Conservation (phyloP, 2,797 vertebrate species). For the Myotis myotis region DNA sequence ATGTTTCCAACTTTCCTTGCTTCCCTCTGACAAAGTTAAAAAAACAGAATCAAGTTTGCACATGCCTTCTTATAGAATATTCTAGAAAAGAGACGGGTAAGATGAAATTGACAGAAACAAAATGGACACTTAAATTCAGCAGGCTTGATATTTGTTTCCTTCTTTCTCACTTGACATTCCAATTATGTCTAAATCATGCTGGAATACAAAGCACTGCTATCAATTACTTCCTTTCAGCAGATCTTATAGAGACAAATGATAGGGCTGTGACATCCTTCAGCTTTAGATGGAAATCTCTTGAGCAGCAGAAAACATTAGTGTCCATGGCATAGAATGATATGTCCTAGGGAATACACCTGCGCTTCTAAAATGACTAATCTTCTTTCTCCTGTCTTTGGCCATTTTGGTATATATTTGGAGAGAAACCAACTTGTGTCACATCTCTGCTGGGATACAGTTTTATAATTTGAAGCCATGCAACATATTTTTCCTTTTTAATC, state of each 20-base stretch:
- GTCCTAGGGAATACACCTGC: not conserved
- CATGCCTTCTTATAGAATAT: not conserved
- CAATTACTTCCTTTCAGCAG: conserved; percentile 62
- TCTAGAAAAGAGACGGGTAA: conserved; percentile 46
- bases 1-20: conserved; percentile 24
- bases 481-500: not conserved
- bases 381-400: conserved; percentile 37
- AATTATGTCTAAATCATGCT: conserved; percentile 51
- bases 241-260: conserved; percentile 57
- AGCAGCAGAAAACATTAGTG: conserved; percentile 55
- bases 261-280: conserved; percentile 53
- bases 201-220: conserved; percentile 40
- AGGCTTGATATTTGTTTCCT: conserved; percentile 33
- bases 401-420: not conserved
- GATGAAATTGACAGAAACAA: conserved; percentile 51
- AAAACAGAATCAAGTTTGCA: conserved; percentile 35
- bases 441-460: not conserved
- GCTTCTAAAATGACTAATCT: conserved; percentile 42
- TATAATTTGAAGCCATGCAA: conserved; percentile 7
- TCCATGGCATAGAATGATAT: not conserved
- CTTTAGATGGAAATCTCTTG: conserved; percentile 30
- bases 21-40: not conserved
- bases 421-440: not conserved
- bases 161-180: conserved; percentile 58
- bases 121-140: conserved; percentile 24